phyloP scores from a whole-genome alignment of 2,113 vertebrate species.

The Pitta sordida region DNA sequence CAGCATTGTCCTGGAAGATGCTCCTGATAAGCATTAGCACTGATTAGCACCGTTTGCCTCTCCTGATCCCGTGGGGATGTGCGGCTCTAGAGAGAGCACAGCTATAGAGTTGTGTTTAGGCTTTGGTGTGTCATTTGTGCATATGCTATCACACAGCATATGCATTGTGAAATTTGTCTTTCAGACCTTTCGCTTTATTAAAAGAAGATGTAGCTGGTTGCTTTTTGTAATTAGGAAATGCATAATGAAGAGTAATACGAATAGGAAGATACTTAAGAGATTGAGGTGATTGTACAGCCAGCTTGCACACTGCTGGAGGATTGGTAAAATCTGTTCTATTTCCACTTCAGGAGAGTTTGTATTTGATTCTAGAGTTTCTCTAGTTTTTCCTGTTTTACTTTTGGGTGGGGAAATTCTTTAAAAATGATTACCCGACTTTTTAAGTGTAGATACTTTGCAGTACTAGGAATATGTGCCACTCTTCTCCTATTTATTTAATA shows the following conservation, averaged over 20 bases:
- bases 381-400: too few species aligned
- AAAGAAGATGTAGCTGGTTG: background rate
- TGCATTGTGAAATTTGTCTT: background rate
- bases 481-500: background rate
- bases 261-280: background rate
- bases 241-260: background rate
- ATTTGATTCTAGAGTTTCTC: background rate
- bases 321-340: background rate
- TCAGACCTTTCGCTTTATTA: background rate
- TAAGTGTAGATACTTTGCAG: background rate
- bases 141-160: fast-evolving
- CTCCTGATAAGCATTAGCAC: background rate
- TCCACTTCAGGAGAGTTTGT: background rate
- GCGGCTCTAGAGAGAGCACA: background rate
- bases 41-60: fast-evolving
- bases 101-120: background rate
- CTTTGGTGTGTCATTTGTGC: background rate
- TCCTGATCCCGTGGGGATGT: fast-evolving
- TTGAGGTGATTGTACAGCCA: background rate
- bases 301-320: background rate
- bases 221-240: background rate
- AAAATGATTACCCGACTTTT: too few species aligned
- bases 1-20: background rate
- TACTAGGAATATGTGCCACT: background rate
- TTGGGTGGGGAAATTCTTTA: too few species aligned